These are phyloP conservation scores for Aythya baeri DNA, from an alignment of 2,113 vertebrate genomes.

Conservation along the genomic window DNA sequence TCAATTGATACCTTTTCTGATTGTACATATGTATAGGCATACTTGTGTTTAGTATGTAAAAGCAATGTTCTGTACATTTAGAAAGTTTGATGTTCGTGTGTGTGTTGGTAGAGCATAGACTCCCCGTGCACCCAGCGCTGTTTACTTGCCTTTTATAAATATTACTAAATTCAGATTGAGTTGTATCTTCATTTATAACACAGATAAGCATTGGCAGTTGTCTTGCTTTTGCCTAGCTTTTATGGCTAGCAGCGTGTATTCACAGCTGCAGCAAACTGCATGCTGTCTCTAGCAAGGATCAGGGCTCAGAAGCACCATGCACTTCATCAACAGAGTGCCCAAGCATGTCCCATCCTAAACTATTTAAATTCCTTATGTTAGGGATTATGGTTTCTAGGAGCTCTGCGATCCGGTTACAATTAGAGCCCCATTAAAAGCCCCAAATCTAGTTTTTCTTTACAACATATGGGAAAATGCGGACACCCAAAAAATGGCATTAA, in stretches of 20 bases:
- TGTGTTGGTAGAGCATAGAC: too few relatives aligned
- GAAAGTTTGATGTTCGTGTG: too few relatives aligned
- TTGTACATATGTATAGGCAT: too few relatives aligned
- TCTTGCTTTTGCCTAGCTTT: background rate
- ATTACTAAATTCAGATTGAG: too few relatives aligned
- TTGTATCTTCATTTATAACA: too few relatives aligned
- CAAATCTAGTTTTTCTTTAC: background rate
- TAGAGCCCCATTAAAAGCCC: background rate
- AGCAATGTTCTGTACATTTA: too few relatives aligned
- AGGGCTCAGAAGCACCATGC: background rate
- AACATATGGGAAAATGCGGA: background rate
- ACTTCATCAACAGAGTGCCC: background rate
- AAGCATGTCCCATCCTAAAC: accelerated
- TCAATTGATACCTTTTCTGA: too few relatives aligned
- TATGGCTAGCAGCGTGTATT: background rate
- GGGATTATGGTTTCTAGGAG: background rate
- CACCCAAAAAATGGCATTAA: accelerated
- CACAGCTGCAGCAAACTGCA: background rate
- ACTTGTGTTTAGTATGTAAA: too few relatives aligned
- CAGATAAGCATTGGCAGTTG: too few relatives aligned
- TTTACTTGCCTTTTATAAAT: too few relatives aligned
- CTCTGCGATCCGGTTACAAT: background rate
- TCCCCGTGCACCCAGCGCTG: too few relatives aligned
- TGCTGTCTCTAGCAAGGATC: background rate
- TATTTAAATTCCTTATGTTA: background rate